A percentile compares a stretch with the other conserved stretches of the same genome.
Evolutionary conservation across 30 jellyfish, hydroid and myxozoan genomes (phyloP).

Genomic region (Sanderia malayensis): DNA sequence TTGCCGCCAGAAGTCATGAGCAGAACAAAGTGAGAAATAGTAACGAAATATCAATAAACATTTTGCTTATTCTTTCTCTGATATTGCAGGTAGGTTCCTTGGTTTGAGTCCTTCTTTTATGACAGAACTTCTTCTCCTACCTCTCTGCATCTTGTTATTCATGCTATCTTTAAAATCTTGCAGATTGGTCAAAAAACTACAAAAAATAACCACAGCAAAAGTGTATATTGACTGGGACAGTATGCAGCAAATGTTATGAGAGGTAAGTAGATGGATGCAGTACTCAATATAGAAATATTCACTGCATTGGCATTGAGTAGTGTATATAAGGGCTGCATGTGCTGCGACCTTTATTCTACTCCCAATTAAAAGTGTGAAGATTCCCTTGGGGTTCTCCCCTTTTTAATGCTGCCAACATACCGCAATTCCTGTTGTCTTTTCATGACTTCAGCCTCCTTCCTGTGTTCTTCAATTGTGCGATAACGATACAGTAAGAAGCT

Average conservation of each 20-base stretch:
- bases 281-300: too few relatives aligned
- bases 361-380: not conserved
- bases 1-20: too few relatives aligned
- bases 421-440: constrained; percentile 69
- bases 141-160: not conserved
- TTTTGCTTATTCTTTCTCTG: constrained; percentile 25
- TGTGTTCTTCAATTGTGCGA: constrained; percentile 39
- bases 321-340: too few relatives aligned
- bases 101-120: constrained; percentile 25
- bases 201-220: constrained; percentile 8
- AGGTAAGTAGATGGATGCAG: too few relatives aligned
- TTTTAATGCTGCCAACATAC: constrained; percentile 10
- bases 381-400: not conserved
- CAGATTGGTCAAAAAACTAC: constrained; percentile 25
- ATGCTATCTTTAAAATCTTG: constrained; percentile 6
- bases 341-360: too few relatives aligned
- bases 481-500: constrained; percentile 59
- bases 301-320: too few relatives aligned
- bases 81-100: constrained; percentile 26
- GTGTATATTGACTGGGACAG: too few relatives aligned
- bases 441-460: constrained; percentile 48
- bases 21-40: too few relatives aligned
- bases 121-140: constrained; percentile 20
- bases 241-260: too few relatives aligned
- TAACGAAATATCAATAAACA: too few relatives aligned